Base-by-base conservation (phyloP, 2,113 vertebrate species). In the Elanus axillaris region DNA sequence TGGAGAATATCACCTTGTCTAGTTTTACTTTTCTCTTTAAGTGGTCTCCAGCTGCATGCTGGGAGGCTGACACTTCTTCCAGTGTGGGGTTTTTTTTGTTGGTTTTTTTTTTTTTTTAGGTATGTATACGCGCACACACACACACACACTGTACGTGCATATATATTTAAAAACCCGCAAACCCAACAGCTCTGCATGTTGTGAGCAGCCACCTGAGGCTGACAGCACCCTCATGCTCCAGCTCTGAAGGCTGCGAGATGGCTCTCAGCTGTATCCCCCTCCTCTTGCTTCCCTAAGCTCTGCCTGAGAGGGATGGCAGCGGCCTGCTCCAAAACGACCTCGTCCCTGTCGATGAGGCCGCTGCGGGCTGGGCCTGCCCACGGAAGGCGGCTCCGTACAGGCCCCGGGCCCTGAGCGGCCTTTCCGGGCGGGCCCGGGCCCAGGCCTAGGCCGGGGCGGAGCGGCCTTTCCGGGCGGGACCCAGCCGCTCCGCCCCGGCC, bases 51-150 rank as follows among this genome's bases (percentile, higher is more conserved):
- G 13, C 40, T 69, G 50, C 20, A n/a, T 34, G 5, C 3, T 60
- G 3, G 3, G 53, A 29, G 13, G 21, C 25, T 27, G 15, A 22
- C 14, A 0, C 13, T n/a, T 27, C 15, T 64, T 47, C 18, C 1
- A 11, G 9, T 1, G 8, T 36, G 43, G n/a, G n/a, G n/a, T 0
- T 9, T 55, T 62, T 23, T 48, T 48, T 50, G n/a, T n/a, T n/a
- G n/a, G n/a, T 50, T 23, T 25, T 50, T 23, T 48, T 25, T 43
- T 43, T 43, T 76, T 40, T 48, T n/a, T 1, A 14, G 11, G 6
- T 14, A 1, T 22, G 0, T 14, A 2, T 7, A 9, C 38, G n/a
- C 7, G 11, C 20, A 27, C 50, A 27, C 50, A 2, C 6, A 9
- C 38, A 42, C 7, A 14, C 20, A 27, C 50, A 27, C 50, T 0